phyloP scores from a whole-genome alignment of 2,113 vertebrate species.

The Narcine bancroftii region DNA sequence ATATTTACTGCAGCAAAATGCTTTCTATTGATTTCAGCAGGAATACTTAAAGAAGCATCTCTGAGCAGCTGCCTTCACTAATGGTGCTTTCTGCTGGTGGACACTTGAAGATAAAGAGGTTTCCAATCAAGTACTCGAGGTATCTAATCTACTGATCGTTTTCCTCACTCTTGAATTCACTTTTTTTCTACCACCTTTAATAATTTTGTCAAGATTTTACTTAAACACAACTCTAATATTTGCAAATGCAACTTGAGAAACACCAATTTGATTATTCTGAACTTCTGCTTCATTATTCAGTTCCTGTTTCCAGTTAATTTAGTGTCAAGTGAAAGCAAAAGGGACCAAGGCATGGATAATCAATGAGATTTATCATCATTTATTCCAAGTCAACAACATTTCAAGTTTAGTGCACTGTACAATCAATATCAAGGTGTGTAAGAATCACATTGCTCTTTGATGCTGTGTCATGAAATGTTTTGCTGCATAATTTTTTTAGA shows the following conservation, averaged over 20 bases:
- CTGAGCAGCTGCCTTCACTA: background rate
- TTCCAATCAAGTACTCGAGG: background rate
- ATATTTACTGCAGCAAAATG: background rate
- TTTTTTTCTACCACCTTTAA: conserved; percentile 12
- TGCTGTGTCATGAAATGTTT: background rate
- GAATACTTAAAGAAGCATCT: background rate
- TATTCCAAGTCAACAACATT: background rate
- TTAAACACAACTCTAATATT: background rate
- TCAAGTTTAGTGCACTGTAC: background rate
- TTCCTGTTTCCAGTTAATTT: background rate
- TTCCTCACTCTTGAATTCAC: background rate
- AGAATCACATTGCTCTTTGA: background rate
- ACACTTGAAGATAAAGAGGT: background rate
- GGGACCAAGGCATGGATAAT: background rate
- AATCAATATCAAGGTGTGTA: background rate
- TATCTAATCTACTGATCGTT: background rate
- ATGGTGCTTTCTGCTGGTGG: background rate
- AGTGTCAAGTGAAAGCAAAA: background rate
- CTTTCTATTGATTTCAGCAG: background rate
- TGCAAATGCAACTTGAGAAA: background rate
- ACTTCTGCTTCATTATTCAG: background rate
- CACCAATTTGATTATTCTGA: background rate
- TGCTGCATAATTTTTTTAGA: background rate
- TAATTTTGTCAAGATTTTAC: conserved; percentile 12
- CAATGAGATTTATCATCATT: background rate